Percentiles rank a stretch among this genome's conserved stretches.
Evolutionary conservation across 1,140 invertebrate genomes (phyloP).

Genomic region (Heliothis virescens): DNA sequence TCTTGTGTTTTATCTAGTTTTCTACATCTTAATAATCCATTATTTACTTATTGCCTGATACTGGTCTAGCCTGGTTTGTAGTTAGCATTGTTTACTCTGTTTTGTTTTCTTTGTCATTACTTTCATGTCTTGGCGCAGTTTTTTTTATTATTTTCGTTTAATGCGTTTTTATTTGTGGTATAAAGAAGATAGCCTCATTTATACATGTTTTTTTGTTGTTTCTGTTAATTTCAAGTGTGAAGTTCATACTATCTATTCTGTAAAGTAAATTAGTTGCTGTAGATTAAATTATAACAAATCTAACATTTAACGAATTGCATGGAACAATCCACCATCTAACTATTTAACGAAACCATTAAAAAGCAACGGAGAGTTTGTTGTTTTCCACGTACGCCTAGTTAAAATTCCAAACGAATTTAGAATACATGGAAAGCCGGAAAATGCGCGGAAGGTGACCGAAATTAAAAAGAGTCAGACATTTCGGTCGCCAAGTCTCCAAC

Average conservation of each 20-base stretch:
- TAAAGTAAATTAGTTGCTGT: neutral
- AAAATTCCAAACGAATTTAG: conserved; percentile 57
- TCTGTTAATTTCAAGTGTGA: neutral
- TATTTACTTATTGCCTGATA: conserved; percentile 46
- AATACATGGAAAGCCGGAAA: conserved; percentile 60
- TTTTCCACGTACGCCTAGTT: conserved; percentile 48
- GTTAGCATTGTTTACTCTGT: neutral
- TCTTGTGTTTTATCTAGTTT: conserved; percentile 46
- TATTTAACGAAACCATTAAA: neutral
- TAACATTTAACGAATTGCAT: neutral
- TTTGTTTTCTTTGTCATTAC: neutral
- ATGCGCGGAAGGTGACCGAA: conserved; percentile 41
- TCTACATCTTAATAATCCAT: conserved; percentile 52
- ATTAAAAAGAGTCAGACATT: conserved; percentile 30
- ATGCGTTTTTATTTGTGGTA: neutral
- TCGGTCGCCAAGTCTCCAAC: conserved; percentile 51
- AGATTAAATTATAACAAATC: neutral
- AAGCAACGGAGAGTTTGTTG: conserved; percentile 5
- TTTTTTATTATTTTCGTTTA: neutral
- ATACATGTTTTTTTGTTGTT: neutral
- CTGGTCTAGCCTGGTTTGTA: neutral
- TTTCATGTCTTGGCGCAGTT: neutral
- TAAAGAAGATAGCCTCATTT: too few relatives aligned
- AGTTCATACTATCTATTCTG: too few relatives aligned
- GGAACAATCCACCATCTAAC: conserved; percentile 6